Base-by-base conservation (phyloP, 2,113 vertebrate species). In the Leuciscus idus region DNA sequence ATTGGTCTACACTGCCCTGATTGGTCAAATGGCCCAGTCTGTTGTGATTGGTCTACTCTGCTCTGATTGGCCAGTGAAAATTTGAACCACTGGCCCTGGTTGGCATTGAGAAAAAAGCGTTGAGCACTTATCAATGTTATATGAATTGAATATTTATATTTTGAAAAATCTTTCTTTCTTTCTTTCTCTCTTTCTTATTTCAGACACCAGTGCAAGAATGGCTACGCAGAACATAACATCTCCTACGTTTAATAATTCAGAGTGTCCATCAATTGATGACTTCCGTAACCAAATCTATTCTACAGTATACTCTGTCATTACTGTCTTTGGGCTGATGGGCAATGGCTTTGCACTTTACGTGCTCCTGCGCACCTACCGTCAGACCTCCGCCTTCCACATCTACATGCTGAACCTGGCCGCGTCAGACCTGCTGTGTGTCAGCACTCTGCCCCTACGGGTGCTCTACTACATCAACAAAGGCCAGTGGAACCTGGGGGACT, bases 391-490 rank as follows among this genome's bases (percentile, higher is more conserved):
- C 30, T 99, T 98, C 88, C 96, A 98, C 73, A 86, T 98, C 84
- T 99, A 98, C 92, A 97, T 99, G 97, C 84, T 98, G 72, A 99
- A 99, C 93, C 94, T 99, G 26, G 97, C 97, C 0, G 85, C 97
- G 82, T 96, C 98, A 0, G 98, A 99, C 90, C 92, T 99, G 84
- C 93, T 99, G 9, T 98, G 96, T 2, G 96, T 99, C 8, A 95
- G 95, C 90, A 98, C 96, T 0, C 92, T 99, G 87, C 98, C 98
- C 0, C 92, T 99, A 28, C 94, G 97, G 0, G 95, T 99, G 26
- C 85, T 95, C 81, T 99, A 99, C 92, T 99, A 99, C 0, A 93
- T 96, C 48, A 95, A 94, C 84, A 96, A 94, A 81, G 97, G 97
- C 8, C 86, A 95, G 28, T 99, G 98, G 98, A 83, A 95, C 80